Percentiles rank a stretch among this genome's conserved stretches.
Evolutionary conservation across 2,797 vertebrate genomes (phyloP).

Genomic region (Pangasius sanitwongsei): DNA sequence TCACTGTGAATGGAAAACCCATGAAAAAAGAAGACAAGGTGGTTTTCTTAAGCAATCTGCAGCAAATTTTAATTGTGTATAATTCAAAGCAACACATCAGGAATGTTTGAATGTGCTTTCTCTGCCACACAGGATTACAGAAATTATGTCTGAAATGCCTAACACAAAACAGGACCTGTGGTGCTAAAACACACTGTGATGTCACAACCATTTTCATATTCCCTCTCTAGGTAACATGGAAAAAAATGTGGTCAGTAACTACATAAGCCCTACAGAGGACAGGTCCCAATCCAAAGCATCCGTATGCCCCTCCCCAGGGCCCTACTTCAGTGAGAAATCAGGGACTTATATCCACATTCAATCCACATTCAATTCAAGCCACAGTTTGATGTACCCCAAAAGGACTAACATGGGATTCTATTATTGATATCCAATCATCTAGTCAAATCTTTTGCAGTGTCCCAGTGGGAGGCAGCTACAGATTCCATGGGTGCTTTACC

Average conservation of each 20-base stretch:
- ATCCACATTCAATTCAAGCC: constrained; percentile 2
- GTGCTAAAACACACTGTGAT: constrained; percentile 58
- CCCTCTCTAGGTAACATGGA: constrained; percentile 54
- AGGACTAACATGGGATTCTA: background rate
- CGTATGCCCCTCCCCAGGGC: background rate
- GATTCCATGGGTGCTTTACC: background rate
- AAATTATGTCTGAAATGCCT: constrained; percentile 57
- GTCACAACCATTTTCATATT: constrained; percentile 63
- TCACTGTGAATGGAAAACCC: background rate
- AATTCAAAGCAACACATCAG: constrained; percentile 67
- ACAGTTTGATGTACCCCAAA: background rate
- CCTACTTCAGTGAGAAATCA: background rate
- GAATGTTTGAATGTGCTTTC: constrained; percentile 67
- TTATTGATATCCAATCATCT: constrained; percentile 30
- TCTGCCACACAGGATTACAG: constrained; percentile 59
- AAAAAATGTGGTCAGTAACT: constrained; percentile 41
- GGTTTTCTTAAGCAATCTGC: constrained; percentile 72
- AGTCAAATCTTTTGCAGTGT: background rate
- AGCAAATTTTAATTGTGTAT: constrained; percentile 78
- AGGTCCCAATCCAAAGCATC: constrained; percentile 26
- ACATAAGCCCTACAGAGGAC: constrained; percentile 47
- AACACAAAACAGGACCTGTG: constrained; percentile 63
- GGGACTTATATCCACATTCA: background rate
- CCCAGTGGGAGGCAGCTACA: background rate
- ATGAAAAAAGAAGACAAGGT: constrained; percentile 7